A percentile compares a stretch with the other conserved stretches of the same genome.
Conservation (phyloP, 2,113 vertebrate species). For the Pyxicephalus adspersus region DNA sequence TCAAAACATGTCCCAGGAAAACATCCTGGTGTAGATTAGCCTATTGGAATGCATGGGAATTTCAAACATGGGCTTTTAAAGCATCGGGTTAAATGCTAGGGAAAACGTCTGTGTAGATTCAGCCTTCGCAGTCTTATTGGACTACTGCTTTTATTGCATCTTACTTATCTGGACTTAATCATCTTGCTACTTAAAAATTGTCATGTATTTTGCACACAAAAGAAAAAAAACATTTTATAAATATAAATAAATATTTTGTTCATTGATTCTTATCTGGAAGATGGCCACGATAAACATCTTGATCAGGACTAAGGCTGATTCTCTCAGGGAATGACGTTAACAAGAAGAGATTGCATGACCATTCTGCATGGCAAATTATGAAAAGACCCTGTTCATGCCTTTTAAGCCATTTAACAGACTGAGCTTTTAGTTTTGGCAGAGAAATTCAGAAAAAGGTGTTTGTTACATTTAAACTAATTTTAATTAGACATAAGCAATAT, state of each 20-base stretch:
- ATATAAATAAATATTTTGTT: background rate
- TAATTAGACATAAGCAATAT: slow-evolving; percentile 1
- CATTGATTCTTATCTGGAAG: background rate
- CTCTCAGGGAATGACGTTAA: slow-evolving; percentile 5
- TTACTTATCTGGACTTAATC: too few relatives aligned
- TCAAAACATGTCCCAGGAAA: too few relatives aligned
- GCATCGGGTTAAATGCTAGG: too few relatives aligned
- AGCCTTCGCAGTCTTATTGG: too few relatives aligned
- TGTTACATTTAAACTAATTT: slow-evolving; percentile 9
- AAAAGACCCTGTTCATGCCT: slow-evolving; percentile 37
- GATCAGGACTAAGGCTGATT: background rate
- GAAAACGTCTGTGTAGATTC: too few relatives aligned
- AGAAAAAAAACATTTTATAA: background rate
- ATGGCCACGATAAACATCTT: background rate
- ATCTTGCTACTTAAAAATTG: too few relatives aligned
- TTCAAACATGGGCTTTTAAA: too few relatives aligned
- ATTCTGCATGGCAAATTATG: slow-evolving; percentile 24
- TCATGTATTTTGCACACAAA: too few relatives aligned
- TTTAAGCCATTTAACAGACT: background rate
- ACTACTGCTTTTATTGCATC: too few relatives aligned
- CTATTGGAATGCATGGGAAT: too few relatives aligned
- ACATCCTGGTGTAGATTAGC: too few relatives aligned
- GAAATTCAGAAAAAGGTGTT: slow-evolving; percentile 27
- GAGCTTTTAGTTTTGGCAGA: slow-evolving; percentile 34
- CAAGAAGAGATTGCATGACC: background rate